phyloP scores from a whole-genome alignment of 2,888 invertebrate species.

The Acanthoscelides obtectus region DNA sequence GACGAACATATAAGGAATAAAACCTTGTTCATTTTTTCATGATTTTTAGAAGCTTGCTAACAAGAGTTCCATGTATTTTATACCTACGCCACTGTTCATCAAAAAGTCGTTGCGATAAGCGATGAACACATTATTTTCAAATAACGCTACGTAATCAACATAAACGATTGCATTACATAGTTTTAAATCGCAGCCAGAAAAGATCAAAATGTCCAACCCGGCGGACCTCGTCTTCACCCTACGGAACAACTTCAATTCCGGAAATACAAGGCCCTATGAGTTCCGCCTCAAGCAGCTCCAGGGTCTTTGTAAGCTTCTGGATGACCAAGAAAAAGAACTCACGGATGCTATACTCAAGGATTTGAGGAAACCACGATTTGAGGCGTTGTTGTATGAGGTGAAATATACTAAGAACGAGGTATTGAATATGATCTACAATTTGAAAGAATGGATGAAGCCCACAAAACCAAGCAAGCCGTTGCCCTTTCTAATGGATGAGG shows the following conservation, averaged over 20 bases:
- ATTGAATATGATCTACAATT: slow-evolving; percentile 60
- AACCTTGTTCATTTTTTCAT: too few species aligned
- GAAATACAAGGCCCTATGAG: slow-evolving; percentile 75
- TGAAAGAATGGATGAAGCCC: slow-evolving; percentile 76
- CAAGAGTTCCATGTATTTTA: too few species aligned
- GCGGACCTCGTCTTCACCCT: slow-evolving; percentile 64
- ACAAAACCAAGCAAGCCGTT: slow-evolving; percentile 65
- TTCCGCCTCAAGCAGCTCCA: slow-evolving; percentile 78
- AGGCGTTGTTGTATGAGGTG: slow-evolving; percentile 73
- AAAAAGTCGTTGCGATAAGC: not conserved
- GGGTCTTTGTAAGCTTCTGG: slow-evolving; percentile 67
- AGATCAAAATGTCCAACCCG: not conserved
- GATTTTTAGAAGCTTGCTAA: too few species aligned
- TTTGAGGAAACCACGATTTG: slow-evolving; percentile 73
- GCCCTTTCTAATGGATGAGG: slow-evolving; percentile 65
- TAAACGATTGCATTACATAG: not conserved
- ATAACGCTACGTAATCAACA: not conserved
- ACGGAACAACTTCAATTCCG: slow-evolving; percentile 69
- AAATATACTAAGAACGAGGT: slow-evolving; percentile 74
- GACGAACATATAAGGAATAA: too few species aligned
- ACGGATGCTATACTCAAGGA: slow-evolving; percentile 73
- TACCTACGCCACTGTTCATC: not conserved
- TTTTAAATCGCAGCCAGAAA: not conserved
- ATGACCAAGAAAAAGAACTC: slow-evolving; percentile 72
- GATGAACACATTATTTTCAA: not conserved